These are phyloP conservation scores for Mystacides longicornis DNA, from an alignment of 2,888 invertebrate species.

Conservation along the genomic window DNA sequence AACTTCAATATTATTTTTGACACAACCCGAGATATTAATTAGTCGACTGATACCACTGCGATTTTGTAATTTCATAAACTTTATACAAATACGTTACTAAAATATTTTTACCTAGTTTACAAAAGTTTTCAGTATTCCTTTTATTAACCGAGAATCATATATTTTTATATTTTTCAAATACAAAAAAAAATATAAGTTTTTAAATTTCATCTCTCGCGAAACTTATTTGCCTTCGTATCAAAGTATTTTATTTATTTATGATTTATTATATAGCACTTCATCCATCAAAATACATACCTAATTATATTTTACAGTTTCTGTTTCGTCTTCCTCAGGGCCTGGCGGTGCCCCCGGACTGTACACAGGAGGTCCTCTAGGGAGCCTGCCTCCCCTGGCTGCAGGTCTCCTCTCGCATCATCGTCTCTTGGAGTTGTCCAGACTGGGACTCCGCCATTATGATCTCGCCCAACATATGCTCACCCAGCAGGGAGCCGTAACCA, in stretches of 20 bases:
- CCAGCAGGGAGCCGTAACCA: slow-evolving; percentile 87
- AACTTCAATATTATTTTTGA: too few relatives aligned
- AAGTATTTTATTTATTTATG: not conserved
- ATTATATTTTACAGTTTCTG: slow-evolving; percentile 43
- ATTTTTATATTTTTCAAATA: too few relatives aligned
- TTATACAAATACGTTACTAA: too few relatives aligned
- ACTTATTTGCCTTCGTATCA: not conserved
- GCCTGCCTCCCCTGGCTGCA: slow-evolving; percentile 50
- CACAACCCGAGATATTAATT: too few relatives aligned
- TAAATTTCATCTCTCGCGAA: not conserved
- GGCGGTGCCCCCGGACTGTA: slow-evolving; percentile 39
- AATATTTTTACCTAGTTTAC: too few relatives aligned
- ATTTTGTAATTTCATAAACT: too few relatives aligned
- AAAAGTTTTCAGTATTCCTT: too few relatives aligned
- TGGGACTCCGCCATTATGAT: slow-evolving; percentile 80
- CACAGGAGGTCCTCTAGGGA: slow-evolving; percentile 28
- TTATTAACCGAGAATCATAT: too few relatives aligned
- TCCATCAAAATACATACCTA: not conserved
- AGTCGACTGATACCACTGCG: too few relatives aligned
- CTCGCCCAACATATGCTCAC: slow-evolving; percentile 85
- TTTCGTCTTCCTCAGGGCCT: slow-evolving; percentile 47
- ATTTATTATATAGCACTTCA: not conserved
- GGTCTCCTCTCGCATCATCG: slow-evolving; percentile 72
- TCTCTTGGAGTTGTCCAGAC: slow-evolving; percentile 71
- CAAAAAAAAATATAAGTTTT: too few relatives aligned